Evolutionary conservation across 2,888 invertebrate genomes (phyloP), one percentile per base, ranked within the genome.

Genomic region (Blastobasis lacticolella): DNA sequence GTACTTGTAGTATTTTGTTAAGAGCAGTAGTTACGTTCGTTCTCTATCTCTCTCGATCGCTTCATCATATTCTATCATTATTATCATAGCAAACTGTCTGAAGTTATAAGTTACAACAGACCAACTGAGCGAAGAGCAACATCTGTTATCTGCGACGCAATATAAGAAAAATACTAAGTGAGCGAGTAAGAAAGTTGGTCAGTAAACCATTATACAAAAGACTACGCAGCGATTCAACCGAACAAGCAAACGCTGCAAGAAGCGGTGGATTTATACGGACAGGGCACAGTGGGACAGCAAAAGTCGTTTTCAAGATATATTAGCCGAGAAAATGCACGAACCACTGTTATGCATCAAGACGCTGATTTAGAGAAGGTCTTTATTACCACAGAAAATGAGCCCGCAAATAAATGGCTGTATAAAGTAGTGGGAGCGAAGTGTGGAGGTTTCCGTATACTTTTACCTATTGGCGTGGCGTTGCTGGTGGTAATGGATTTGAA

Each of bases 221-320:
- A 3, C 23, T 23, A 23, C 23, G 23, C 23, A 23, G 23, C 23
- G 23, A 57, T 54, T 42, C 54, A 47, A 45, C 38, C 46, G 50
- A 48, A 40, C 41, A 46, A 45, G 44, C 46, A 46, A 45, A 49
- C 54, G 49, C 51, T 55, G 55, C 54, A 55, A 57, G 48, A 45
- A 45, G 49, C 45, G 37, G 5, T 41, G 49, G 49, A 52, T 52
- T 49, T 52, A 52, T 52, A 49, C 49, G 9, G 38, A 45, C n/a
- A 10, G 23, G 9, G 41, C 23, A 48, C 48, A 48, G 36, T 49
- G 45, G 46, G n/a, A 23, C 65, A 42, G 42, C 61, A 67, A 67
- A 69, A 70, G 73, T 75, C 73, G 76, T 78, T 78, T 65, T 60
- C 63, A 73, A 78, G 75, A 80, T 77, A 76, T 77, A 79, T 78